Conservation (phyloP, 2,888 invertebrate species). For the Trichogramma dendrolimi region DNA sequence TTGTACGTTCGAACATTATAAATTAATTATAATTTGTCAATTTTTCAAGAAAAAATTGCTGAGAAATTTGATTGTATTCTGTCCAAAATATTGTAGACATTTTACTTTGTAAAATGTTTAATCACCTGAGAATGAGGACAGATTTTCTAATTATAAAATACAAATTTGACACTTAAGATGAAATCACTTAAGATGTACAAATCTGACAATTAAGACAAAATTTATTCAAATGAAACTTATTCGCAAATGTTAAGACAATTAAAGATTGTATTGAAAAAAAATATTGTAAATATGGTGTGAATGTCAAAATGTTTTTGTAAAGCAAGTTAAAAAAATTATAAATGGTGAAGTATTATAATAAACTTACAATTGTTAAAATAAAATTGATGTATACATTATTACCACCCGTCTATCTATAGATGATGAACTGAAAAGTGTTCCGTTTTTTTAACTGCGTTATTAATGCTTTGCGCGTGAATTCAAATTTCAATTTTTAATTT, state of each 20-base stretch:
- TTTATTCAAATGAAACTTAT: too few relatives aligned
- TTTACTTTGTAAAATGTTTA: too few relatives aligned
- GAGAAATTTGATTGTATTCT: too few relatives aligned
- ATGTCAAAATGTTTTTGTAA: constrained; percentile 27
- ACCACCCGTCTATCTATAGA: neutral
- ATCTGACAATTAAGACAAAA: too few relatives aligned
- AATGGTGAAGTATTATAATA: constrained; percentile 25
- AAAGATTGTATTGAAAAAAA: constrained; percentile 3
- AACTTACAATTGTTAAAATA: constrained; percentile 28
- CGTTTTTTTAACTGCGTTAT: neutral
- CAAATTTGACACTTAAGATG: too few relatives aligned
- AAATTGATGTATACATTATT: neutral
- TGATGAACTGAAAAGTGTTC: neutral
- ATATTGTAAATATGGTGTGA: constrained; percentile 25
- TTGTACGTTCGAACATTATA: too few relatives aligned
- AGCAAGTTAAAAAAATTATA: constrained; percentile 22
- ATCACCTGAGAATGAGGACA: too few relatives aligned
- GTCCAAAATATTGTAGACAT: too few relatives aligned
- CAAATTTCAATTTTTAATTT: neutral
- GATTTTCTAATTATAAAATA: too few relatives aligned
- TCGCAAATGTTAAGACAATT: neutral
- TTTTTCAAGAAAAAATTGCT: too few relatives aligned
- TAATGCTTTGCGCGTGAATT: neutral
- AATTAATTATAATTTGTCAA: too few relatives aligned
- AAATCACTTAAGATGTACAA: too few relatives aligned